phyloP scores from a whole-genome alignment of 2,113 vertebrate genomes.

The Microcebus jonahi region DNA sequence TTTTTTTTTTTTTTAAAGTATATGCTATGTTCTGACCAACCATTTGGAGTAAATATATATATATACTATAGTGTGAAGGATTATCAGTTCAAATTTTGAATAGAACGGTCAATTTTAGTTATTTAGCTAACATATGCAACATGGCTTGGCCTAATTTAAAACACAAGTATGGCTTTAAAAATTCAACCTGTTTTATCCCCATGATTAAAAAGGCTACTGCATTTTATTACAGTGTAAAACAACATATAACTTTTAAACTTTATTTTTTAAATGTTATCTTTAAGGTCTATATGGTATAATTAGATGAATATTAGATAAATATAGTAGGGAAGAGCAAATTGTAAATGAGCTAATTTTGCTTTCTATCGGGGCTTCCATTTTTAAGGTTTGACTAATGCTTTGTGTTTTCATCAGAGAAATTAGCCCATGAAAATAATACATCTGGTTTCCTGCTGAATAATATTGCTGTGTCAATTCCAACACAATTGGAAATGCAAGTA shows the following conservation, averaged over 20 bases:
- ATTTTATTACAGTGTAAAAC: neutral
- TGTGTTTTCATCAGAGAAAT: neutral
- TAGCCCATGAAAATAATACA: neutral
- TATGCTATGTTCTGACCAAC: neutral
- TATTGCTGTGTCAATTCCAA: neutral
- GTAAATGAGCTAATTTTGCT: neutral
- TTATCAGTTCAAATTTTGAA: neutral
- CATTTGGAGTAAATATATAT: neutral
- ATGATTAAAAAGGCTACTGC: constrained; percentile 14
- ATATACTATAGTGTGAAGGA: neutral
- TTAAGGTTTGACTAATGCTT: neutral
- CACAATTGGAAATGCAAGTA: neutral
- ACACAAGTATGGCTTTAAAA: neutral
- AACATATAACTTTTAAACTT: constrained; percentile 9
- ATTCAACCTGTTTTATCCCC: neutral
- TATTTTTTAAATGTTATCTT: neutral
- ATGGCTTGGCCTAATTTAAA: constrained; percentile 3
- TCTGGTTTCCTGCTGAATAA: neutral
- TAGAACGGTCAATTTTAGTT: neutral
- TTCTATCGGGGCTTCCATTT: neutral
- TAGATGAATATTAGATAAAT: neutral
- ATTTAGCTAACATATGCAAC: neutral
- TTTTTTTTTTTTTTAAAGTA: neutral
- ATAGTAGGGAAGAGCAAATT: neutral
- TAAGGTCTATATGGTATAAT: neutral